Evolutionary conservation across 1,140 invertebrate genomes (phyloP).

Genomic region (Piezodorus guildinii): DNA sequence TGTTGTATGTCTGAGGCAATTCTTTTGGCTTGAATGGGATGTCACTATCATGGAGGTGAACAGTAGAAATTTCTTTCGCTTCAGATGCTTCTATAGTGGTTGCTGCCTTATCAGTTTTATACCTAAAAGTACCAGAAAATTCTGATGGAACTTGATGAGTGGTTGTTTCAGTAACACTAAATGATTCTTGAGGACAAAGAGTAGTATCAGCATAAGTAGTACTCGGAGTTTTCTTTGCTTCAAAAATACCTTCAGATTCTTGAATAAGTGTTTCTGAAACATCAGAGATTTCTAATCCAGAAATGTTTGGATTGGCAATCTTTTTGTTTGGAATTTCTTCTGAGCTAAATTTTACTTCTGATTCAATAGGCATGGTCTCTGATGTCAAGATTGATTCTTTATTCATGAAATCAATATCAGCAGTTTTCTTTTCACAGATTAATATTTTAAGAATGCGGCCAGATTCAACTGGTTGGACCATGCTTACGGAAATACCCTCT

Average conservation of each 20-base stretch:
- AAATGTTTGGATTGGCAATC: conserved; percentile 38
- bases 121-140: conserved; percentile 41
- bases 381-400: conserved; percentile 44
- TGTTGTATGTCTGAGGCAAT: conserved; percentile 31
- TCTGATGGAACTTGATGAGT: conserved; percentile 41
- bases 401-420: conserved; percentile 43
- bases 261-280: conserved; percentile 40
- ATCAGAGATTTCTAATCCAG: conserved; percentile 42
- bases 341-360: conserved; percentile 40
- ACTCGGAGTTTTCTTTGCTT: conserved; percentile 34
- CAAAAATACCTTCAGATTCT: conserved; percentile 45
- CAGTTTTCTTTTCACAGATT: conserved; percentile 37
- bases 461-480: conserved; percentile 45
- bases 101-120: conserved; percentile 39
- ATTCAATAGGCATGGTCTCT: conserved; percentile 45
- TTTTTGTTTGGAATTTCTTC: conserved; percentile 37
- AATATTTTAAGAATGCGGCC: conserved; percentile 41
- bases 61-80: conserved; percentile 44
- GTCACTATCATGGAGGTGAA: conserved; percentile 42
- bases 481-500: conserved; percentile 45
- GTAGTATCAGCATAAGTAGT: conserved; percentile 38
- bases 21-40: conserved; percentile 31
- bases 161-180: conserved; percentile 42
- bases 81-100: conserved; percentile 39
- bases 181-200: conserved; percentile 41